Conservation (phyloP, 2,797 vertebrate genomes). For the Botia almorhae region DNA sequence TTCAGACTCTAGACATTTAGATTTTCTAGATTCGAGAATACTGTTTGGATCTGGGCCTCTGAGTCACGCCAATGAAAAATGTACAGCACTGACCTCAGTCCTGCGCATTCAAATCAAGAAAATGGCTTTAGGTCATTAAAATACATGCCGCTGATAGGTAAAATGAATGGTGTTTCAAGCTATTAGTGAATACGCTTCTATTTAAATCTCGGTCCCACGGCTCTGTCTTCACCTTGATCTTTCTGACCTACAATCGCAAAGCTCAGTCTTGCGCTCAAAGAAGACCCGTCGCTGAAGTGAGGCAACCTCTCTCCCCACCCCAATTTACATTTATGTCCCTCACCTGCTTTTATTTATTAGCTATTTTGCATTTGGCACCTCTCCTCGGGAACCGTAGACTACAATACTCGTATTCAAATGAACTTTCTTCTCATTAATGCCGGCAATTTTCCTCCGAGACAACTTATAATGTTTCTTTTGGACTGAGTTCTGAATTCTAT, state of each 20-base stretch:
- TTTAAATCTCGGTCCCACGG: constrained; percentile 76
- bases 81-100: constrained; percentile 12
- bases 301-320: constrained; percentile 76
- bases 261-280: constrained; percentile 72
- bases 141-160: constrained; percentile 71
- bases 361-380: constrained; percentile 81
- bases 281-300: constrained; percentile 69
- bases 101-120: constrained; percentile 16
- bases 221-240: constrained; percentile 81
- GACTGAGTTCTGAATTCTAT: constrained; percentile 49
- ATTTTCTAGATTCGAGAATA: background rate
- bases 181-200: constrained; percentile 77
- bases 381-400: constrained; percentile 77
- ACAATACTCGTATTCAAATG: constrained; percentile 78
- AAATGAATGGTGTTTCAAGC: constrained; percentile 69
- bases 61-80: constrained; percentile 43
- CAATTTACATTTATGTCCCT: constrained; percentile 83
- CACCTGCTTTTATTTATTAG: constrained; percentile 81
- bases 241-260: constrained; percentile 68
- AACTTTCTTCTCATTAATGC: constrained; percentile 66
- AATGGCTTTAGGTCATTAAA: constrained; percentile 65
- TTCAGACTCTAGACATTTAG: too few species aligned
- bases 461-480: constrained; percentile 69
- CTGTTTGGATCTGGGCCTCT: constrained; percentile 28
- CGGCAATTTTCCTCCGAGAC: constrained; percentile 51